Percentiles rank a stretch among this genome's conserved stretches.
Evolutionary conservation across 2,113 vertebrate species (phyloP).

Genomic region (Anhinga rufa): DNA sequence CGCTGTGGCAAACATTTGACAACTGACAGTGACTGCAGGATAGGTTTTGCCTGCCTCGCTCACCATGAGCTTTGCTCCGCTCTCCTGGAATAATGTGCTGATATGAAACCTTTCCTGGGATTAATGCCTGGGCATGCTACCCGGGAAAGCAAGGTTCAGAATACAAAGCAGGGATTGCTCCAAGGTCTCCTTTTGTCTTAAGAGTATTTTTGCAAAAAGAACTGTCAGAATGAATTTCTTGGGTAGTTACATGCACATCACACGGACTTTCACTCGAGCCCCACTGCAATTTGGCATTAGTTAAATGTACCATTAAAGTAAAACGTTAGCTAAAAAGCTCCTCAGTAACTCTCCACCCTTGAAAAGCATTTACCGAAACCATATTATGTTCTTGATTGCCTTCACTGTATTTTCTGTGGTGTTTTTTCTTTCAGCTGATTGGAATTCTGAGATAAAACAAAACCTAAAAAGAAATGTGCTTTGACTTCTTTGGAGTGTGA

Average conservation of each 20-base stretch:
- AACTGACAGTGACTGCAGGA: background rate
- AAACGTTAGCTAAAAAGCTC: constrained; percentile 15
- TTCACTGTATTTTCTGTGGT: background rate
- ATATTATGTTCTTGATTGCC: constrained; percentile 2
- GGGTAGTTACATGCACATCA: constrained; percentile 27
- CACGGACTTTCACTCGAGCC: background rate
- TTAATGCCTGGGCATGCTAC: background rate
- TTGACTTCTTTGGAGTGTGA: constrained; percentile 1
- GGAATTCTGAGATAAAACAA: constrained; percentile 31
- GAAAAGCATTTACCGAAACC: constrained; percentile 32
- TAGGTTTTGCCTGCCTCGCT: background rate
- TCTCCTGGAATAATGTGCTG: background rate
- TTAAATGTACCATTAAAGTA: constrained; percentile 50
- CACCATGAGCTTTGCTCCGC: background rate
- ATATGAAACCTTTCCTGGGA: background rate
- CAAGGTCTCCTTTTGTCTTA: constrained; percentile 2
- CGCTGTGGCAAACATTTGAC: background rate
- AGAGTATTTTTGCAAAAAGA: background rate
- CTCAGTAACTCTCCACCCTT: constrained; percentile 20
- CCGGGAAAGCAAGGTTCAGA: background rate
- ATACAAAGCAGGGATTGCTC: constrained; percentile 6
- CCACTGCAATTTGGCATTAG: constrained; percentile 23
- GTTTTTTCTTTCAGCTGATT: background rate
- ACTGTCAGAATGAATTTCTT: constrained; percentile 30
- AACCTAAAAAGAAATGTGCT: background rate